Evolutionary conservation across 2,113 vertebrate species (phyloP).

Genomic region (Nibea albiflora): DNA sequence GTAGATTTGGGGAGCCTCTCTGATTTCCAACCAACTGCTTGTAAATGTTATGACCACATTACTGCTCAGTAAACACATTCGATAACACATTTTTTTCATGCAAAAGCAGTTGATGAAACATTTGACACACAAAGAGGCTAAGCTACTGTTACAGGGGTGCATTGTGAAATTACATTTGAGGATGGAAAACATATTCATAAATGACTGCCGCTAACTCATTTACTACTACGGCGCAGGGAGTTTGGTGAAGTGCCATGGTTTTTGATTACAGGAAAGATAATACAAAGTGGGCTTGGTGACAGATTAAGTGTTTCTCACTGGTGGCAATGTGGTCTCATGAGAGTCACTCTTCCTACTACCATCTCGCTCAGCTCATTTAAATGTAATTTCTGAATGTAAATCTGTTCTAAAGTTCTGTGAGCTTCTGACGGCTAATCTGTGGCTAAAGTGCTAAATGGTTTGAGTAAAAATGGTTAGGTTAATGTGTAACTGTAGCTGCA

Average conservation of each 20-base stretch:
- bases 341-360: slow-evolving; percentile 39
- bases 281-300: slow-evolving; percentile 55
- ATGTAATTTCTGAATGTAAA: slow-evolving; percentile 40
- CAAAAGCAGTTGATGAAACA: neutral
- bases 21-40: neutral
- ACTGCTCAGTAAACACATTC: neutral
- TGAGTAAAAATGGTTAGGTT: slow-evolving; percentile 10
- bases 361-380: slow-evolving; percentile 31
- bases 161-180: neutral
- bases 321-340: slow-evolving; percentile 50
- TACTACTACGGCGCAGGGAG: slow-evolving; percentile 34
- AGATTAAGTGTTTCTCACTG: slow-evolving; percentile 59
- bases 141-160: neutral
- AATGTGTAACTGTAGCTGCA: slow-evolving; percentile 34
- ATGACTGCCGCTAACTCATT: slow-evolving; percentile 36
- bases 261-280: slow-evolving; percentile 71
- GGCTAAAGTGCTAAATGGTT: slow-evolving; percentile 14
- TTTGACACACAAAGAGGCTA: neutral
- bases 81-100: neutral
- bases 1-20: neutral
- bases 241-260: slow-evolving; percentile 34
- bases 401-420: slow-evolving; percentile 29
- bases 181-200: slow-evolving; percentile 17
- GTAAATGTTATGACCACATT: neutral
- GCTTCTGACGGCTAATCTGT: slow-evolving; percentile 12